Base-by-base conservation (phyloP, 1,140 invertebrate species). In the Leptonema lineaticorne region DNA sequence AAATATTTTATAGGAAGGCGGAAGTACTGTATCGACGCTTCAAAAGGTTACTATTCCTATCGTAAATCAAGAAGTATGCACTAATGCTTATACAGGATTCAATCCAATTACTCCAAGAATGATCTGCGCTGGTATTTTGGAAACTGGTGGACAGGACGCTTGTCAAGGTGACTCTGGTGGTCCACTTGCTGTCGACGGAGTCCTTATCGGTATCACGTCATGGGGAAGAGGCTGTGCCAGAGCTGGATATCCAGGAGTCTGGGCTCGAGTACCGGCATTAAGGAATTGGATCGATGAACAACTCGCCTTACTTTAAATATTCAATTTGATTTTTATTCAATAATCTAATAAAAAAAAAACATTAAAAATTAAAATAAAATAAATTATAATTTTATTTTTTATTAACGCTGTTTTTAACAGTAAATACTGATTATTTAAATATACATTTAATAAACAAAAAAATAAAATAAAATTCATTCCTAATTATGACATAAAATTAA, bases 91-190 rank as follows among this genome's bases (percentile, higher is more conserved):
- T 65, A 57, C 75, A 4, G 69, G 74, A 11, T 75, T 79, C 6
- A 73, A 74, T 1, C 28, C 68, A 0, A 75, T 82, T 2, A 73
- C 74, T 4, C 41, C 74, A 9, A 76, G 78, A 8, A 82, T 82
- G 81, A 29, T 82, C 9, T 82, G 81, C 66, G 80, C 81, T 26
- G 69, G 69, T 14, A 14, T 20, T 37, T 24, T 71, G 46, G 65
- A 30, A 20, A 4, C 29, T n/a, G 29, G 77, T 68, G 8, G 76
- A 0, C 72, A 79, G 28, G 78, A 82, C 69, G 77, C 78, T 57
- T 82, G 80, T 60, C 76, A 77, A n/a, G 80, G 85, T 24, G 87
- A 88, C 72, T 87, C 86, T n/a, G 87, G 87, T 1, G 87, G 87
- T 4, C 86, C 86, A 6, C 73, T 89, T 68, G 74, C 84, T 5